Base-by-base conservation (phyloP, 2,797 vertebrate species). In the Petrocephalus schoutedeni region DNA sequence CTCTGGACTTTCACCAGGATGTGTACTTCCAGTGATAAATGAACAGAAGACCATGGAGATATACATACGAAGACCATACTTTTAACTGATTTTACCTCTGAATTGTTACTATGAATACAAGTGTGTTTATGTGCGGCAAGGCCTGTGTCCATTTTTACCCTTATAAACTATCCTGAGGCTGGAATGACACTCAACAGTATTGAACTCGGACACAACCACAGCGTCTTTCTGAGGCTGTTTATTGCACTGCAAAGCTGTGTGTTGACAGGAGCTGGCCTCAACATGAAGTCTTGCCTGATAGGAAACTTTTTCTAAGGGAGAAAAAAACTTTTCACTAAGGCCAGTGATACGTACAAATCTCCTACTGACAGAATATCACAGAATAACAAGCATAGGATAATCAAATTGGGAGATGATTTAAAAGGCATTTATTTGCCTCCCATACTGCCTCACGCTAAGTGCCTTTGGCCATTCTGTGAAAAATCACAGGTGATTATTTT, bases 231-330 rank as follows among this genome's bases (percentile, higher is more conserved):
- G 54, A 9, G 23, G 71, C 53, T 45, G 41, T 67, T 61, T 85
- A 53, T 59, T 36, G 61, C 56, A 67, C 9, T 36, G 36, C 14
- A 82, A 86, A 45, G 53, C 51, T 19, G 19, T 86, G 28, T 21
- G 56, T 14, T 86, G 56, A 59, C 85, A 86, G 85, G 36, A 41
- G 84, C 28, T 36, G 23, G 77, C 16, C 86, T 58, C 45, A 64
- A 21, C 56, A 83, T 0, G 0, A 87, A 54, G 16, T 4, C n/a
- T 23, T 1, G 4, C 61, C 45, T 57, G n/a, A 56, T 49, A 88
- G 41, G 9, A 51, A n/a, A 67, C 57, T 28, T 88, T 85, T 80
- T 77, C n/a, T 45, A 83, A 88, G 57, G 49, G 61, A 36, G 83
- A 58, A 45, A 56, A 74, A n/a, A 19, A 77, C 71, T n/a, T 77